Evolutionary conservation across 2,113 vertebrate genomes (phyloP).

Genomic region (Apteryx owenii): DNA sequence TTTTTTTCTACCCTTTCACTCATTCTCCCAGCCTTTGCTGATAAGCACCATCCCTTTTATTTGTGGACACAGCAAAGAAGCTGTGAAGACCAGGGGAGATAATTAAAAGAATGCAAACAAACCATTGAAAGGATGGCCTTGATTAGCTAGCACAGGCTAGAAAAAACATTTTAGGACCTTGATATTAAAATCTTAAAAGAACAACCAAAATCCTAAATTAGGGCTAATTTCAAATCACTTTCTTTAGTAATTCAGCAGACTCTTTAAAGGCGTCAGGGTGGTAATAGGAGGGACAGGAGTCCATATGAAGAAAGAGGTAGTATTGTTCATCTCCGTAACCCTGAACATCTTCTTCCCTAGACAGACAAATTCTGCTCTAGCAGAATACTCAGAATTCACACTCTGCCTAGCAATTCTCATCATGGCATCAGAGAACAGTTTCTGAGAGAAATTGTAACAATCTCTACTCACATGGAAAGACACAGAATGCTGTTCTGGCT

Average conservation of each 20-base stretch:
- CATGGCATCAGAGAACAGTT: neutral
- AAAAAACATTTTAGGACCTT: neutral
- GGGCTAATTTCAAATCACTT: neutral
- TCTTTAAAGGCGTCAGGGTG: neutral
- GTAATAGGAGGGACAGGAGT: neutral
- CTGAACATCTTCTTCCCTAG: neutral
- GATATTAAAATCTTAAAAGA: neutral
- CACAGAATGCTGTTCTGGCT: neutral
- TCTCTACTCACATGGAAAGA: neutral
- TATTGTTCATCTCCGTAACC: neutral
- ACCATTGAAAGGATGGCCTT: neutral
- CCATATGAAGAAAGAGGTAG: neutral
- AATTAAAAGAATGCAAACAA: neutral
- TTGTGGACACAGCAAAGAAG: neutral
- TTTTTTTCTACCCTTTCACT: neutral
- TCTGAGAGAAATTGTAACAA: neutral
- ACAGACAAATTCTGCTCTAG: neutral
- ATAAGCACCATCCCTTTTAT: neutral
- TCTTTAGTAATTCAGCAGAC: neutral
- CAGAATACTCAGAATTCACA: neutral
- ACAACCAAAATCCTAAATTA: neutral
- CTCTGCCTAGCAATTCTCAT: neutral
- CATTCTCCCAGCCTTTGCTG: neutral
- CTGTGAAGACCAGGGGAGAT: neutral
- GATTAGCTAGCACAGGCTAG: neutral